Conservation (phyloP, 2,797 vertebrate genomes). For the Xenopus petersii region DNA sequence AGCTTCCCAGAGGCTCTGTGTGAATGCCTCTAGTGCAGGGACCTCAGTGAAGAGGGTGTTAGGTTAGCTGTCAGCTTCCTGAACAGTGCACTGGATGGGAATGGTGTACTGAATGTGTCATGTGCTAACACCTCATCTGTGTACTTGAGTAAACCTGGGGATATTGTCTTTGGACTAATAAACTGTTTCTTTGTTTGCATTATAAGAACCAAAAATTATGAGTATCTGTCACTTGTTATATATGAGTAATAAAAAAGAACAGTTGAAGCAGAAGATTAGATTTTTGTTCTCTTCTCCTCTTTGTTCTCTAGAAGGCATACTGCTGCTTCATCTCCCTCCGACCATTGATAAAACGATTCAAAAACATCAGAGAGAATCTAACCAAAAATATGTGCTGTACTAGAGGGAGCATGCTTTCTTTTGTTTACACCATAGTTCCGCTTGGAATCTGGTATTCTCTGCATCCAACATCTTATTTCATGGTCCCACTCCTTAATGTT, state of each 20-base stretch:
- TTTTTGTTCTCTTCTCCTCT: conserved; percentile 58
- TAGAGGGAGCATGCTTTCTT: conserved; percentile 65
- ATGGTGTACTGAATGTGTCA: too few relatives aligned
- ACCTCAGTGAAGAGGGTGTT: too few relatives aligned
- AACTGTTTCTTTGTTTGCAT: too few relatives aligned
- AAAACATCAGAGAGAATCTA: conserved; percentile 75
- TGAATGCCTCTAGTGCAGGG: too few relatives aligned
- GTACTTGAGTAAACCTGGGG: too few relatives aligned
- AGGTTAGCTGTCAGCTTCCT: too few relatives aligned
- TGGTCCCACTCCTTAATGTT: conserved; percentile 75
- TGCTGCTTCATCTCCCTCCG: conserved; percentile 71
- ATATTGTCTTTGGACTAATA: too few relatives aligned
- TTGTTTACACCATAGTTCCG: conserved; percentile 71
- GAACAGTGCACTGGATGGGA: too few relatives aligned
- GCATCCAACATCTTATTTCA: conserved; percentile 79
- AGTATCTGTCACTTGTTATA: too few relatives aligned
- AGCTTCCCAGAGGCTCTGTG: too few relatives aligned
- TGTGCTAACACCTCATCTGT: too few relatives aligned
- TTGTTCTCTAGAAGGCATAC: conserved; percentile 71
- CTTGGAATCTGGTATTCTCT: conserved; percentile 72
- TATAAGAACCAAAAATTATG: too few relatives aligned
- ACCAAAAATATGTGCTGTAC: conserved; percentile 72
- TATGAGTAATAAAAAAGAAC: conserved; percentile 7
- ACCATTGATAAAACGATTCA: conserved; percentile 74
- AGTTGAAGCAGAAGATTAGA: conserved; percentile 58